Evolutionary conservation across 2,888 invertebrate species (phyloP).

Genomic region (Serripes groenlandicus): DNA sequence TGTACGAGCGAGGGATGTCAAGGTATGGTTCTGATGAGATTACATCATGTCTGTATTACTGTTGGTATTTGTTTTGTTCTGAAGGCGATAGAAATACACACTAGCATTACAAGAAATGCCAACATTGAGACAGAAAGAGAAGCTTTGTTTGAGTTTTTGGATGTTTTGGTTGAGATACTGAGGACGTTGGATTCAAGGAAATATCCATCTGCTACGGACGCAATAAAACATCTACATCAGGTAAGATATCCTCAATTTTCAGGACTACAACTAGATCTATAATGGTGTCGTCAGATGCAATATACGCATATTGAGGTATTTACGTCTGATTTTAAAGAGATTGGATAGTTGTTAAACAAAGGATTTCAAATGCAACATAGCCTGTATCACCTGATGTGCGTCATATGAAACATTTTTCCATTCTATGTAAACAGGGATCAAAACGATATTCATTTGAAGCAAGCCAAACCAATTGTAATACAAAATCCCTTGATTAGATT

Average conservation of each 20-base stretch:
- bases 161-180: neutral
- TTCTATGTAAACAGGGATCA: too few relatives aligned
- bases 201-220: neutral
- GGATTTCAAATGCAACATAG: neutral
- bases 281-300: too few relatives aligned
- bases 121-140: slow-evolving; percentile 6
- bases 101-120: slow-evolving; percentile 4
- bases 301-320: neutral
- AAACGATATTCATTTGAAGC: too few relatives aligned
- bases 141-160: neutral
- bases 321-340: neutral
- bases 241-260: too few relatives aligned
- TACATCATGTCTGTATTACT: neutral
- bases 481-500: too few relatives aligned
- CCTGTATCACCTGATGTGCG: neutral
- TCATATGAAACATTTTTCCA: neutral
- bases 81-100: slow-evolving; percentile 14
- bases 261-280: too few relatives aligned
- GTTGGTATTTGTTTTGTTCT: neutral
- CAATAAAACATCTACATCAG: neutral
- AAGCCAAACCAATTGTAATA: too few relatives aligned
- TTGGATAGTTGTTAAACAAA: neutral
- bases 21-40: too few relatives aligned
- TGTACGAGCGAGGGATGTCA: too few relatives aligned
- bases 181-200: neutral